A percentile compares a stretch with the other conserved stretches of the same genome.
Conservation (phyloP, 2,113 vertebrate genomes). For the Xiphias gladius region DNA sequence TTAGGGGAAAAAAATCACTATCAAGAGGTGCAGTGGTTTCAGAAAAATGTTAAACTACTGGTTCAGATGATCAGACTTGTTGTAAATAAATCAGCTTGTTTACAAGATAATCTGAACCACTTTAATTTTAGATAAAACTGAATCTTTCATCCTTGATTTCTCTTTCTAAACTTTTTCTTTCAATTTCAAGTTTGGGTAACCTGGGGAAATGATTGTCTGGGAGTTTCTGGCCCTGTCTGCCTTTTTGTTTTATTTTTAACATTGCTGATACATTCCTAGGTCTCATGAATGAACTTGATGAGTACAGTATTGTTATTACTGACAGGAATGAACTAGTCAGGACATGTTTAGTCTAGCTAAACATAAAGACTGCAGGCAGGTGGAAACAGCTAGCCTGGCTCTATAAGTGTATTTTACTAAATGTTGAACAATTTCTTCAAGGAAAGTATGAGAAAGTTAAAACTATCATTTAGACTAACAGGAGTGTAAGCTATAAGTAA, state of each 20-base stretch:
- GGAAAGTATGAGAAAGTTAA: background rate
- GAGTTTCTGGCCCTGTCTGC: background rate
- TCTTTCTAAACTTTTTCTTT: too few species aligned
- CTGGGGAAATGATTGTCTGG: background rate
- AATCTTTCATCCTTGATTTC: too few species aligned
- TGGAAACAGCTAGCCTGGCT: background rate
- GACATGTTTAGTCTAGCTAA: background rate
- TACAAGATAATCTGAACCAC: background rate
- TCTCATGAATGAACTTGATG: background rate
- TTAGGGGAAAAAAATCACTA: too few species aligned
- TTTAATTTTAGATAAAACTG: too few species aligned
- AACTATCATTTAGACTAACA: background rate
- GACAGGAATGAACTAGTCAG: background rate
- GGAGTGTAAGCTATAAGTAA: background rate
- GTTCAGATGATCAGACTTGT: too few species aligned
- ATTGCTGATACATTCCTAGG: background rate
- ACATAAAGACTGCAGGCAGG: background rate
- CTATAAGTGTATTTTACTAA: background rate
- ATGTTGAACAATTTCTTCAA: background rate
- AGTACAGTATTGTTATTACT: background rate
- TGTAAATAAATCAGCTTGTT: background rate
- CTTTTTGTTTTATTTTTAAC: background rate
- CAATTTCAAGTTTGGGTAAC: background rate
- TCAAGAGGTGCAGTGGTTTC: too few species aligned
- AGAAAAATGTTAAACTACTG: too few species aligned